Percentiles rank a stretch among this genome's conserved stretches.
phyloP scores from a whole-genome alignment of 2,797 vertebrate species.

The Sebastes oblongus region DNA sequence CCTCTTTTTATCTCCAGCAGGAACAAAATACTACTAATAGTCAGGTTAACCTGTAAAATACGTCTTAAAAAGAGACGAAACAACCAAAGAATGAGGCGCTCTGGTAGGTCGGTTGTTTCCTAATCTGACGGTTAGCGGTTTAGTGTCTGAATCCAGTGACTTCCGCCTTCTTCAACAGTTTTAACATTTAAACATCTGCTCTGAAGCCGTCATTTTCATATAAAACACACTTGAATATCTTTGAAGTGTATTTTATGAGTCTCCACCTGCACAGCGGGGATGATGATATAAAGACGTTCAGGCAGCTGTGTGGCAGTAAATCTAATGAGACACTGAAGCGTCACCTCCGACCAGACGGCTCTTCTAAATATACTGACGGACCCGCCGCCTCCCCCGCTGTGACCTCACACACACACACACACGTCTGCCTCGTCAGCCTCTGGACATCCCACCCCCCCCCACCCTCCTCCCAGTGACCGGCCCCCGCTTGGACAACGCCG shows the following conservation, averaged over 20 bases:
- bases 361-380: conserved; percentile 22
- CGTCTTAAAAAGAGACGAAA: neutral
- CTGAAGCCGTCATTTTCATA: neutral
- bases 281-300: neutral
- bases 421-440: conserved; percentile 16
- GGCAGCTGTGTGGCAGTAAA: conserved; percentile 7
- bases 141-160: neutral
- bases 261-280: neutral
- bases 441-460: conserved; percentile 13
- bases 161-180: neutral
- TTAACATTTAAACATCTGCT: neutral
- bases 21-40: neutral
- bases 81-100: neutral
- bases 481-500: neutral
- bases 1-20: neutral
- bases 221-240: neutral
- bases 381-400: neutral
- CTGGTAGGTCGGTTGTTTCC: too few relatives aligned
- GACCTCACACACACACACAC: neutral
- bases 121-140: too few relatives aligned
- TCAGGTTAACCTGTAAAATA: neutral
- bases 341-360: conserved; percentile 12
- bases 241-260: neutral
- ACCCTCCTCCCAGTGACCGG: conserved; percentile 2
- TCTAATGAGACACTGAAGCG: neutral